A percentile compares a stretch with the other conserved stretches of the same genome.
phyloP scores from a whole-genome alignment of 2,113 vertebrate genomes.

The Pogonocichla stellata region DNA sequence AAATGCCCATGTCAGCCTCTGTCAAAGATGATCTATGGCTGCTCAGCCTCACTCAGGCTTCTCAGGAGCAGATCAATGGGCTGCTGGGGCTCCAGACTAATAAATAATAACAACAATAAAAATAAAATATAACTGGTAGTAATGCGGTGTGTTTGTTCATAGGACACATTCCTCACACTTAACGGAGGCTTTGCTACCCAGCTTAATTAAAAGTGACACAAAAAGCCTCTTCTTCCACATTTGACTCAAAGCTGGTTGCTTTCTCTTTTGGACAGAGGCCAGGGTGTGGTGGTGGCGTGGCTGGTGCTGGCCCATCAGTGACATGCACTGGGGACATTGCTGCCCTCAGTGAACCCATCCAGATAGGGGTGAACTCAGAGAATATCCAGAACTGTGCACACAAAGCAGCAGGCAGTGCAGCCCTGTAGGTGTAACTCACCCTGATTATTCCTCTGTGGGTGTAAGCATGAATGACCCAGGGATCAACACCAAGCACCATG shows the following conservation, averaged over 20 bases:
- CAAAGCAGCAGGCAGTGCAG: neutral
- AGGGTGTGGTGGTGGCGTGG: rapidly evolving
- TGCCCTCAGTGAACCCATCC: neutral
- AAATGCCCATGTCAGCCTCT: neutral
- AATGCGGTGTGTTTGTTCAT: neutral
- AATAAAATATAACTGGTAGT: neutral
- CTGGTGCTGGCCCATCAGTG: neutral
- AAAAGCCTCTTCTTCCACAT: neutral
- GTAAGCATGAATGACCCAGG: conserved; percentile 28
- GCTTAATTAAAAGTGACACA: conserved; percentile 19
- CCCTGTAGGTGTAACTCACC: neutral
- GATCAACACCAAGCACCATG: neutral
- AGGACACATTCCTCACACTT: neutral
- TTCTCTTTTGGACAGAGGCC: neutral
- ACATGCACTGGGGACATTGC: rapidly evolving
- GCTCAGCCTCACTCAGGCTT: neutral
- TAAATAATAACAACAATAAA: conserved; percentile 36
- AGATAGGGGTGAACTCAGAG: rapidly evolving
- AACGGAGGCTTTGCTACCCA: neutral
- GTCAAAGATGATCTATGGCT: neutral
- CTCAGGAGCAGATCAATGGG: neutral
- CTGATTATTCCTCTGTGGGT: conserved; percentile 21
- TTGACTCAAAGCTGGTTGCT: neutral
- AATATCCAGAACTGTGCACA: rapidly evolving
- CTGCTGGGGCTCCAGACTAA: neutral